phyloP scores from a whole-genome alignment of 1,140 invertebrate species.

The Saccostrea glomerata region DNA sequence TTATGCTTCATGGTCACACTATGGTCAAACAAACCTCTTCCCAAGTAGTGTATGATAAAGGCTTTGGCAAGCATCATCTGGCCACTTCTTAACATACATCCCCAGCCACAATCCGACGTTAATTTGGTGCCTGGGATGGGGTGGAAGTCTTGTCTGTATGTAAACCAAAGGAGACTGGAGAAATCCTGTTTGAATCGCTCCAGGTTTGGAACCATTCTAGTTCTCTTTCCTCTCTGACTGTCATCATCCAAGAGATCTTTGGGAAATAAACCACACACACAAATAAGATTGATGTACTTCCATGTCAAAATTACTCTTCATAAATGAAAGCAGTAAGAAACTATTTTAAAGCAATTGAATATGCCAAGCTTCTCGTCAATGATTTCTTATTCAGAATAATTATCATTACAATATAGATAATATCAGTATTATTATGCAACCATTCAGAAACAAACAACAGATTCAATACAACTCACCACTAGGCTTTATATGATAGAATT shows the following conservation, averaged over 20 bases:
- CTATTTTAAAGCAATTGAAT: no score
- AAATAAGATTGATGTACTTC: no score
- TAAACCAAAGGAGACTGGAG: conserved; percentile 91
- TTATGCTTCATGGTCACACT: not conserved
- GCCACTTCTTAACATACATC: conserved; percentile 98
- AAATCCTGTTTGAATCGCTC: conserved; percentile 76
- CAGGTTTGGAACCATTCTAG: conserved; percentile 58
- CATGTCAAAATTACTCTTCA: no score
- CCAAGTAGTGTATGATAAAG: conserved; percentile 83
- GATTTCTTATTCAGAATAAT: no score
- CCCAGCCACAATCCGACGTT: conserved; percentile 98
- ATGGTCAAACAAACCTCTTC: conserved; percentile 72
- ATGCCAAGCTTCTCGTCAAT: no score
- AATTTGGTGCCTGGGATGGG: conserved; percentile 87
- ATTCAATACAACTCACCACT: conserved; percentile 56
- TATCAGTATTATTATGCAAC: no score
- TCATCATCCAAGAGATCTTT: conserved; percentile 58
- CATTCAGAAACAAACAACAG: no score
- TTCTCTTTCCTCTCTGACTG: conserved; percentile 53
- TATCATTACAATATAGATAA: no score
- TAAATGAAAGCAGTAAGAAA: no score
- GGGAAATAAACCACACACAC: not conserved
- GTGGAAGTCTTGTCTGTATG: conserved; percentile 95
- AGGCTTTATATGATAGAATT: conserved; percentile 88
- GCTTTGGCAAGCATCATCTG: conserved; percentile 99